phyloP scores from a whole-genome alignment of 2,888 invertebrate genomes.

The Alitta virens region DNA sequence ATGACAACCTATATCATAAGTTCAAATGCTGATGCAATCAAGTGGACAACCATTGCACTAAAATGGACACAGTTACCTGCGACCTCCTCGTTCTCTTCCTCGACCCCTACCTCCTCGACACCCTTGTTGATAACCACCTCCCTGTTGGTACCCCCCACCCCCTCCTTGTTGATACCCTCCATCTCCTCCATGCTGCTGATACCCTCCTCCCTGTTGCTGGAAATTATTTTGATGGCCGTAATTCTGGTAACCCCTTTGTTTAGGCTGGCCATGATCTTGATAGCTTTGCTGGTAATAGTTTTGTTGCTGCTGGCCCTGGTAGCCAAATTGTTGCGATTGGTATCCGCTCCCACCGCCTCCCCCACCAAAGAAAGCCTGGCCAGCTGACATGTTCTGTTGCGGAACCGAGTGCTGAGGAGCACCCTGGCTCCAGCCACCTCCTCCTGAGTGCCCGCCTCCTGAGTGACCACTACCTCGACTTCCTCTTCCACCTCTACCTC shows the following conservation, averaged over 20 bases:
- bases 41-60: too few species aligned
- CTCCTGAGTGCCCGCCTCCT: conserved; percentile 2
- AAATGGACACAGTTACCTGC: too few species aligned
- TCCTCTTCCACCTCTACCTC: conserved; percentile 14
- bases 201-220: conserved; percentile 17
- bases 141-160: conserved; percentile 8
- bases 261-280: too few species aligned
- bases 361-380: conserved; percentile 14
- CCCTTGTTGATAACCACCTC: conserved; percentile 8
- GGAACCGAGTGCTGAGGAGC: neutral
- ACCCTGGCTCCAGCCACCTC: conserved; percentile 16
- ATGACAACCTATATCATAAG: too few species aligned
- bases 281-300: neutral
- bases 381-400: conserved; percentile 10
- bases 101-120: conserved; percentile 13
- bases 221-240: neutral
- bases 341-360: conserved; percentile 15
- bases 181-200: conserved; percentile 16
- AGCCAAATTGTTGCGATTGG: conserved; percentile 18
- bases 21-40: too few species aligned
- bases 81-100: conserved; percentile 7
- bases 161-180: conserved; percentile 12
- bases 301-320: conserved; percentile 8
- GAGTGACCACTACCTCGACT: conserved; percentile 13
- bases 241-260: conserved; percentile 1